Conservation (phyloP, 64 coral and sea anemone species). For the Pocillopora verrucosa region DNA sequence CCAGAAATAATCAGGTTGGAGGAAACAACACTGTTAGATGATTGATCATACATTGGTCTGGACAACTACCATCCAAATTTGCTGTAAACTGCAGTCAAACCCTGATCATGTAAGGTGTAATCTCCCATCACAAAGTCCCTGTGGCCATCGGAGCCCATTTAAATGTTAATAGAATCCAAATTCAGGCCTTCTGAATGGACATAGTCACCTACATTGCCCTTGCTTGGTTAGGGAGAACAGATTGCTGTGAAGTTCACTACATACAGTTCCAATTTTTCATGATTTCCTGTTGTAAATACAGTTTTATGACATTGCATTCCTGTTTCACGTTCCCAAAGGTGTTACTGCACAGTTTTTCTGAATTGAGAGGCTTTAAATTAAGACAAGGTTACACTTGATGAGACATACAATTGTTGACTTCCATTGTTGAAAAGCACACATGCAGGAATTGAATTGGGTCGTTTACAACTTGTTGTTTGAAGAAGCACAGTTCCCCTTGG, state of each 20-base stretch:
- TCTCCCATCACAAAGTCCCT: constrained; percentile 68
- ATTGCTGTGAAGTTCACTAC: constrained; percentile 49
- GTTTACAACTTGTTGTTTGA: constrained; percentile 48
- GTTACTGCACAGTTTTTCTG: constrained; percentile 31
- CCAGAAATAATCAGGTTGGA: constrained; percentile 58
- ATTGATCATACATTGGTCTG: constrained; percentile 24
- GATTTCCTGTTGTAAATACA: constrained; percentile 42
- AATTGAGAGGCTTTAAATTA: constrained; percentile 40
- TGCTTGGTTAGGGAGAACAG: constrained; percentile 41
- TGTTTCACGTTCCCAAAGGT: constrained; percentile 58
- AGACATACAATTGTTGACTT: constrained; percentile 44
- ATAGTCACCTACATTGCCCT: not conserved
- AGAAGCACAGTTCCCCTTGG: constrained; percentile 46
- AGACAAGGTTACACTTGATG: constrained; percentile 34
- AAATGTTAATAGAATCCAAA: constrained; percentile 47
- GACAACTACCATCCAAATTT: constrained; percentile 77
- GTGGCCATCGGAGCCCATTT: constrained; percentile 74
- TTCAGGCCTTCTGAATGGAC: constrained; percentile 31
- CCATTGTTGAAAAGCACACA: constrained; percentile 54
- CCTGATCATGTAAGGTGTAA: constrained; percentile 33
- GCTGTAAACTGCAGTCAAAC: constrained; percentile 66
- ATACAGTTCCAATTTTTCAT: constrained; percentile 37
- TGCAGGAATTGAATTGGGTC: constrained; percentile 33
- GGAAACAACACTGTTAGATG: not conserved
- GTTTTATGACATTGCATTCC: constrained; percentile 42